Conservation (phyloP, 2,113 vertebrate species). For the Notothenia rossii region DNA sequence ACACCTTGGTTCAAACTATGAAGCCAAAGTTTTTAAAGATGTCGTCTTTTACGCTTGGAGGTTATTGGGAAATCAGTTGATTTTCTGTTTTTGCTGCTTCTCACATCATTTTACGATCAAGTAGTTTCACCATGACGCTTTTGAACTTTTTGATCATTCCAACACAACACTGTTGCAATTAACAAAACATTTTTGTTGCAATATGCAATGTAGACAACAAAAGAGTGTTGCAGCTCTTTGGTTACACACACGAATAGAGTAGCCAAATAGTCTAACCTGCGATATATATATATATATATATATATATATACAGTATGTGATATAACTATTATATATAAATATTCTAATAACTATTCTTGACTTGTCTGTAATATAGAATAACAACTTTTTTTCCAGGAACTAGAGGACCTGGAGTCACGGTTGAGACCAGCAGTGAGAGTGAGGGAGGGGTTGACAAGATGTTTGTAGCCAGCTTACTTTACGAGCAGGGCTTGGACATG, state of each 20-base stretch:
- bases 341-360: neutral
- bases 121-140: neutral
- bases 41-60: neutral
- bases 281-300: no score
- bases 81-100: neutral
- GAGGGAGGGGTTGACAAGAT: conserved; percentile 42
- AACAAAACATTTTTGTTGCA: neutral
- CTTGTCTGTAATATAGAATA: neutral
- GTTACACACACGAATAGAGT: neutral
- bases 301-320: no score
- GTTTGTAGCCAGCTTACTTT: conserved; percentile 68
- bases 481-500: conserved; percentile 71
- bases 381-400: conserved; percentile 17
- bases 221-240: neutral
- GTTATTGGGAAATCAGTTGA: neutral
- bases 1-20: conserved; percentile 11
- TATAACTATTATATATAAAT: neutral
- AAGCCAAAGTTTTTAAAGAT: conserved; percentile 13
- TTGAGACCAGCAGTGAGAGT: conserved; percentile 31
- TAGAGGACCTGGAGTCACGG: conserved; percentile 33
- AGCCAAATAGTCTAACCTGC: neutral
- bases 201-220: no score
- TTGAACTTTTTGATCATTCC: neutral
- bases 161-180: neutral
- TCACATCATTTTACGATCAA: neutral